Conservation (phyloP, 2,113 vertebrate species). For the Parotia lawesii region DNA sequence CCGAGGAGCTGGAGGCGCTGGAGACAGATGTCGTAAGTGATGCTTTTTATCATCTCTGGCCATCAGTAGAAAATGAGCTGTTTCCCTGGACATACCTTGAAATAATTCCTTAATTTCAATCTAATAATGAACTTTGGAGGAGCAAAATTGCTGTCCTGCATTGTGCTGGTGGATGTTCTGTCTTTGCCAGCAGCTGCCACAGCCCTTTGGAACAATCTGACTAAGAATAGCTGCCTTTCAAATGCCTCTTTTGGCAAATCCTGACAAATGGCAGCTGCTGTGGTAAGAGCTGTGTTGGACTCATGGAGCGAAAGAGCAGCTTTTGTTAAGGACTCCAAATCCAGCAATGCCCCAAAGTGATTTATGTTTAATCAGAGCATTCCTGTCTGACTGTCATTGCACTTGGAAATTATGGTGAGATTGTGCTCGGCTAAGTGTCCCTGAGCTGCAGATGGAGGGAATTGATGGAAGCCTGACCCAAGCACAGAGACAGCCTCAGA, state of each 20-base stretch:
- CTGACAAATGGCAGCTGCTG: conserved; percentile 38
- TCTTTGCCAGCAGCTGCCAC: not conserved
- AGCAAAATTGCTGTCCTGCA: not conserved
- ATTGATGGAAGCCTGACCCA: conserved; percentile 13
- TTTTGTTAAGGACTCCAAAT: not conserved
- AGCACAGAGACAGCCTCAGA: not conserved
- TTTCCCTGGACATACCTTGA: not conserved
- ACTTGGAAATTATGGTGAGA: not conserved
- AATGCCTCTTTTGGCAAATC: conserved; percentile 25
- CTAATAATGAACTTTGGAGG: not conserved
- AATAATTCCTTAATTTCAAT: not conserved
- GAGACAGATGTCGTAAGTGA: conserved; percentile 91
- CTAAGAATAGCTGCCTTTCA: not conserved
- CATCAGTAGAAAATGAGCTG: not conserved
- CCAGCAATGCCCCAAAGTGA: not conserved
- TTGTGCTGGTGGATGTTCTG: not conserved
- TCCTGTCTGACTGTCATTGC: not conserved
- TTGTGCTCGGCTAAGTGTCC: not conserved
- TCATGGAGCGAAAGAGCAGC: not conserved
- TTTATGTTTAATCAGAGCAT: conserved; percentile 22
- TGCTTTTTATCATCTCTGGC: not conserved
- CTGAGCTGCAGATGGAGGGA: not conserved
- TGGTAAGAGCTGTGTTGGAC: not conserved
- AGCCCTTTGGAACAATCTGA: not conserved
- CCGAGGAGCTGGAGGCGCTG: conserved; percentile 89